Evolutionary conservation across 2,113 vertebrate species (phyloP).

Genomic region (Orthonyx spaldingii): DNA sequence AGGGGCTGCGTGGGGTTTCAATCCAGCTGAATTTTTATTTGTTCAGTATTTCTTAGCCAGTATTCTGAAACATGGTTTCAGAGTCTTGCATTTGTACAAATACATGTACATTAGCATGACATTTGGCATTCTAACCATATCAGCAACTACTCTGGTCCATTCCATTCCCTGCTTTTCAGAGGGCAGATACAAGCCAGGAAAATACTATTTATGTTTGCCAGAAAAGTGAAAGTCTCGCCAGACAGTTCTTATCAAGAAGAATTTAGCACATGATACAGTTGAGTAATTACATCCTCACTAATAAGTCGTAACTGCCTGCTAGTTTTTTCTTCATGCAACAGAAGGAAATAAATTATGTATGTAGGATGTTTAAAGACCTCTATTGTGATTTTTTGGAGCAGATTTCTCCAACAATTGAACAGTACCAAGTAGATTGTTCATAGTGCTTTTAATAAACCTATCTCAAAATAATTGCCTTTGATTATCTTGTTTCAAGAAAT

Average conservation of each 20-base stretch:
- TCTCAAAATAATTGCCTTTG: background rate
- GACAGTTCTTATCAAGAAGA: background rate
- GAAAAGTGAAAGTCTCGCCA: background rate
- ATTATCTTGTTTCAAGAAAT: background rate
- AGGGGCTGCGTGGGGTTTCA: fast-evolving
- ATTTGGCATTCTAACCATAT: background rate
- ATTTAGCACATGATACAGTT: background rate
- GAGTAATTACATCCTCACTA: background rate
- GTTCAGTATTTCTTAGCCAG: background rate
- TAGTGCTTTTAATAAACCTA: background rate
- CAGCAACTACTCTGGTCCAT: background rate
- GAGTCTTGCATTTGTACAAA: background rate
- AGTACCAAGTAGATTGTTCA: background rate
- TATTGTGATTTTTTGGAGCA: background rate
- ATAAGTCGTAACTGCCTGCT: background rate
- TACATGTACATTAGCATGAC: background rate
- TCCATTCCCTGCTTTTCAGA: background rate
- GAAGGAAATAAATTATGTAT: background rate
- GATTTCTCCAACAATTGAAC: background rate
- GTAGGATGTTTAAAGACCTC: background rate
- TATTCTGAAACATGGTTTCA: background rate
- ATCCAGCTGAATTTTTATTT: background rate
- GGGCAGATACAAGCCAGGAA: background rate
- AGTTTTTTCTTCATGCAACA: background rate
- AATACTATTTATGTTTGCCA: background rate